Conservation (phyloP, 2,888 invertebrate species). For the Acanthoscelides obtectus region DNA sequence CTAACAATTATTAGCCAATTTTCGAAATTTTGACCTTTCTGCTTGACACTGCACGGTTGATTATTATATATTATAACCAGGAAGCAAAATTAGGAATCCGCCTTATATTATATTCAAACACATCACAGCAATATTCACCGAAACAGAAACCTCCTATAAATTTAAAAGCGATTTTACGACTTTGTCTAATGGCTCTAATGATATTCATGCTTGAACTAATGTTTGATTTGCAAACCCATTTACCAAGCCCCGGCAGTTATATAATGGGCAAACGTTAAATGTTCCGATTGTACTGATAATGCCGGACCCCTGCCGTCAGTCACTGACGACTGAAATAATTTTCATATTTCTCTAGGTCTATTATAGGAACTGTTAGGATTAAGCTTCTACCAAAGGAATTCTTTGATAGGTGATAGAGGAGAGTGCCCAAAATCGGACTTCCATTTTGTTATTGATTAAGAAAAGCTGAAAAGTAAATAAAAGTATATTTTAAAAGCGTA, state of each 20-base stretch:
- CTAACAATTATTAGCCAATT: too few relatives aligned
- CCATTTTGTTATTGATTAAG: too few relatives aligned
- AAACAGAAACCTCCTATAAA: neutral
- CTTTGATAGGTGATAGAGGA: too few relatives aligned
- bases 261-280: neutral
- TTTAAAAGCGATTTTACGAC: neutral
- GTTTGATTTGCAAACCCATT: neutral
- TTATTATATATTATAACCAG: too few relatives aligned
- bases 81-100: neutral
- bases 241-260: neutral
- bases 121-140: neutral
- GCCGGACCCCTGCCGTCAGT: neutral
- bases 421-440: too few relatives aligned
- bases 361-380: too few relatives aligned
- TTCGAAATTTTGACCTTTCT: too few relatives aligned
- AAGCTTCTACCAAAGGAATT: too few relatives aligned
- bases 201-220: neutral
- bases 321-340: neutral
- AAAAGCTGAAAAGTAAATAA: too few relatives aligned
- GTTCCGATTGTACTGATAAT: neutral
- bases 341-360: conserved; percentile 1
- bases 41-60: too few relatives aligned
- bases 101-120: neutral
- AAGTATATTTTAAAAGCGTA: too few relatives aligned
- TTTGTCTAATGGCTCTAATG: neutral